Conservation (phyloP, 2,113 vertebrate genomes). For the Lophochroa leadbeateri region DNA sequence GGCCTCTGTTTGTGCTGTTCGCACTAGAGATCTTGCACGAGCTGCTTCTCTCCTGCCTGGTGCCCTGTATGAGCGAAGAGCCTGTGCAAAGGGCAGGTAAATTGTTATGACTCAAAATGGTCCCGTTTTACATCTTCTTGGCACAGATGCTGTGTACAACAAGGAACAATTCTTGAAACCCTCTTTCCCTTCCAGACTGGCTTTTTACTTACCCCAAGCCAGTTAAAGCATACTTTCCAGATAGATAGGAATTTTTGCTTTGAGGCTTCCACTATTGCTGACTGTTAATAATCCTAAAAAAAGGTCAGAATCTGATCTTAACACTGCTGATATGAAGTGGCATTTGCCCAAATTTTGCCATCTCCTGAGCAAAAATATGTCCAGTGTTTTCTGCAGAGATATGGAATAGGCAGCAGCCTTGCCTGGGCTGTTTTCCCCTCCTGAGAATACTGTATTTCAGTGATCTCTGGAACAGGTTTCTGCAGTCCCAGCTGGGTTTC, state of each 20-base stretch:
- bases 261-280: constrained; percentile 23
- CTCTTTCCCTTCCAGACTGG: neutral
- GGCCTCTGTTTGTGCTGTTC: neutral
- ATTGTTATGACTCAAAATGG: neutral
- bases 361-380: constrained; percentile 46
- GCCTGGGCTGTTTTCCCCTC: neutral
- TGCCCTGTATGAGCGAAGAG: neutral
- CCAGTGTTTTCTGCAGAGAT: constrained; percentile 16
- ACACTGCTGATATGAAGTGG: constrained; percentile 23
- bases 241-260: neutral
- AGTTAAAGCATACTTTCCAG: constrained; percentile 18
- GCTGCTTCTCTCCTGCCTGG: neutral
- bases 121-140: constrained; percentile 11
- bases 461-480: constrained; percentile 10
- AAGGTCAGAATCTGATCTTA: constrained; percentile 38
- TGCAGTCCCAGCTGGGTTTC: constrained; percentile 6
- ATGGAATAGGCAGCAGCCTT: neutral
- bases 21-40: neutral
- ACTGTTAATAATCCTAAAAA: constrained; percentile 43
- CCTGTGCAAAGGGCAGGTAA: neutral
- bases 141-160: neutral
- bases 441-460: neutral
- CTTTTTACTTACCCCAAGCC: constrained; percentile 10
- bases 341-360: constrained; percentile 42
- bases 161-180: neutral